phyloP scores from a whole-genome alignment of 2,113 vertebrate genomes.

The Bungarus multicinctus region DNA sequence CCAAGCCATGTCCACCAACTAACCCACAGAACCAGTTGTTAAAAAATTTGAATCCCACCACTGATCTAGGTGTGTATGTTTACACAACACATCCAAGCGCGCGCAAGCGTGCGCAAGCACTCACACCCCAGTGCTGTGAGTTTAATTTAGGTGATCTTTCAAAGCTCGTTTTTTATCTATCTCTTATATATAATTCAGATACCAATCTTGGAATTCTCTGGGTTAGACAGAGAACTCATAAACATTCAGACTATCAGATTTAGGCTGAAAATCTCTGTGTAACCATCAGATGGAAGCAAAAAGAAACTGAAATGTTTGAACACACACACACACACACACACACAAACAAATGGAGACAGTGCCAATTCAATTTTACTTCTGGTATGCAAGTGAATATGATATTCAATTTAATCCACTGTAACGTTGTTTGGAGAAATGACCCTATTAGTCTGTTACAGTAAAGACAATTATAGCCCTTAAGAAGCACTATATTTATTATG shows the following conservation, averaged over 20 bases:
- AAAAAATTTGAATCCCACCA: too few relatives aligned
- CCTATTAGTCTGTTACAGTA: not conserved
- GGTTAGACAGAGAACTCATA: not conserved
- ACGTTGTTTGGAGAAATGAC: not conserved
- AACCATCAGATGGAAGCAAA: not conserved
- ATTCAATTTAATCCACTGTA: not conserved
- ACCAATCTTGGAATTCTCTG: not conserved
- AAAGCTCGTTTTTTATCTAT: not conserved
- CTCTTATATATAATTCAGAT: not conserved
- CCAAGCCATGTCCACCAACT: too few relatives aligned
- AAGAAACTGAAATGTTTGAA: not conserved
- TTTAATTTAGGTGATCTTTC: not conserved
- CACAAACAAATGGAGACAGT: not conserved
- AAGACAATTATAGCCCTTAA: not conserved
- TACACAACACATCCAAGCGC: too few relatives aligned
- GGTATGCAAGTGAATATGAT: not conserved
- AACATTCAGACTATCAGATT: not conserved
- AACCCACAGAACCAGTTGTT: too few relatives aligned
- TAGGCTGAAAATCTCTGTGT: not conserved
- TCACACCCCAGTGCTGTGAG: not conserved
- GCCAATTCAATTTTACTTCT: not conserved
- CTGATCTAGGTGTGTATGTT: not conserved
- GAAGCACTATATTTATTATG: not conserved
- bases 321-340: not conserved
- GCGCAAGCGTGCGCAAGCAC: too few relatives aligned